Evolutionary conservation across 1,140 invertebrate species (phyloP), one percentile per base, ranked within the genome.

Genomic region (Daktulosphaira vitifoliae): DNA sequence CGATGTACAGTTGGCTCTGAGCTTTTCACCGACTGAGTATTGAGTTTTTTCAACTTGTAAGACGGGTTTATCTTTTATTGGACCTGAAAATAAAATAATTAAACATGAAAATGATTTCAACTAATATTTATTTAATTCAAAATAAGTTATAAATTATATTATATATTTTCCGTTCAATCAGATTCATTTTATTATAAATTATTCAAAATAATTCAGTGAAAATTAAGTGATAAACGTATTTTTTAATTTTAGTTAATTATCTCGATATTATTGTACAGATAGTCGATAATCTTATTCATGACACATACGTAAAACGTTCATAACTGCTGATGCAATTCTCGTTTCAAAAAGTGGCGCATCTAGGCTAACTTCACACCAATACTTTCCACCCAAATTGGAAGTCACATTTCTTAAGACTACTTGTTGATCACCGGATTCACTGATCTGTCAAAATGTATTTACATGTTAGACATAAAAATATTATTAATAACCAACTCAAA

Each of bases 331-430:
- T 8, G 81, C 80, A 46, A 81, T 78, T 72, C 67, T 81, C 0
- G 89, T 92, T 73, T 88, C 84, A 74, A 92, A 92, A 46, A 85
- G 87, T 3, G 89, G 89, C 13, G 86, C 85, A 74, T 92, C 89
- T 1, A 86, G 85, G 1, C 87, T 89, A 65, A 90, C 85, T 76
- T 91, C 89, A 74, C 89, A 91, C 67, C 83, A 85, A 74, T 86
- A 90, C 64, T 76, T 76, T 0, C 86, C 87, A 65, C 82, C 81
- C 33, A 85, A 82, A 53, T 82, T 79, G 7, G 81, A 74, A 38
- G 82, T 80, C 3, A 88, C 82, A 62, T 84, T 81, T 25, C 81
- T 75, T 37, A 89, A 73, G 22, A 85, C 81, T 11, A 89, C 82
- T 62, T 79, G 78, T 70, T 84, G 80, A 0, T 78, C 77, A 29